Percentiles rank a stretch among this genome's conserved stretches.
Evolutionary conservation across 1,140 invertebrate genomes (phyloP).

Genomic region (Armadillidium nasatum): DNA sequence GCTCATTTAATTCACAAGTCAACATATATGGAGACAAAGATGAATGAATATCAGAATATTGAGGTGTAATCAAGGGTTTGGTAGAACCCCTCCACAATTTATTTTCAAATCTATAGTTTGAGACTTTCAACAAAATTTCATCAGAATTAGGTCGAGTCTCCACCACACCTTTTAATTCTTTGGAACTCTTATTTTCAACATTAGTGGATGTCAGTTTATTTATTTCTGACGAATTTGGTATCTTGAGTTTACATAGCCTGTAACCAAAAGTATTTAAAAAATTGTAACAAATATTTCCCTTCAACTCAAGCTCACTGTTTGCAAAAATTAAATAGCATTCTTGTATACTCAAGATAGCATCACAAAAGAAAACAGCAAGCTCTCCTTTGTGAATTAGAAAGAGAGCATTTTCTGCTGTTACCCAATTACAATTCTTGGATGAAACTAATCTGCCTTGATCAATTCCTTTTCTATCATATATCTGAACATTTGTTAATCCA

Average conservation of each 20-base stretch:
- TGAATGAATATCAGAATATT: no score
- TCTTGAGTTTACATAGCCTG: background rate
- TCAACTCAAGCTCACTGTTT: background rate
- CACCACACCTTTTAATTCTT: no score
- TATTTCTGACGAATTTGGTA: no score
- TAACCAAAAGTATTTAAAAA: conserved; percentile 3
- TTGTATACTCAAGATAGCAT: background rate
- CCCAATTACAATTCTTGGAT: background rate
- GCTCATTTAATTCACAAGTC: no score
- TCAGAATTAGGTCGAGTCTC: no score
- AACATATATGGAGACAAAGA: no score
- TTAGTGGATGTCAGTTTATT: no score
- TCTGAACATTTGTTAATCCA: background rate
- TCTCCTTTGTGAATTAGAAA: background rate
- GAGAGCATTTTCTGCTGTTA: background rate
- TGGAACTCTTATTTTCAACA: no score
- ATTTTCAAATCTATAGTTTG: no score
- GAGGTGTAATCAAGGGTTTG: no score
- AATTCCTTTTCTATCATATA: background rate
- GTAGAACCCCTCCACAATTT: no score
- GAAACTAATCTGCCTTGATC: background rate
- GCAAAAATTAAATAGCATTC: background rate
- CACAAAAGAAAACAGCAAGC: background rate
- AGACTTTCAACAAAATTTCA: no score
- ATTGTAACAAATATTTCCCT: background rate